phyloP scores from a whole-genome alignment of 2,888 invertebrate species.

The Pollenia labialis region DNA sequence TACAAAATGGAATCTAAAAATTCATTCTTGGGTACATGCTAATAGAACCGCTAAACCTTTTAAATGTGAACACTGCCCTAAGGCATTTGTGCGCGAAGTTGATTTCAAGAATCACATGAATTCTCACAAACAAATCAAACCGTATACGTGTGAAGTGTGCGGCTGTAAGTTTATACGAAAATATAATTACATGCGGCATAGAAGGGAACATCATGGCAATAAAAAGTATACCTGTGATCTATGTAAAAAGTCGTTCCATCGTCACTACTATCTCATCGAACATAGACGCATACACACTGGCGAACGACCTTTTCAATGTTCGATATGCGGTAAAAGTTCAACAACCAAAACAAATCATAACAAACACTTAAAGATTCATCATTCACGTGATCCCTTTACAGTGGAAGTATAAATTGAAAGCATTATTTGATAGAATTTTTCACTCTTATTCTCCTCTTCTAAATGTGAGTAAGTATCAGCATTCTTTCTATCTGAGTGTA shows the following conservation, averaged over 20 bases:
- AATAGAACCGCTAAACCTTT: slow-evolving; percentile 92
- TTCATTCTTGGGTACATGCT: slow-evolving; percentile 95
- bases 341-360: slow-evolving; percentile 96
- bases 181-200: slow-evolving; percentile 94
- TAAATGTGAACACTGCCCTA: slow-evolving; percentile 93
- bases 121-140: slow-evolving; percentile 92
- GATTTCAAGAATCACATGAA: slow-evolving; percentile 94
- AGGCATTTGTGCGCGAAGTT: slow-evolving; percentile 92
- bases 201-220: slow-evolving; percentile 92
- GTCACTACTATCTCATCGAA: slow-evolving; percentile 94
- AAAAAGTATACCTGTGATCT: slow-evolving; percentile 90
- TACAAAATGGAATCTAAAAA: slow-evolving; percentile 95
- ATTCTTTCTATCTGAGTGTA: slow-evolving; percentile 37
- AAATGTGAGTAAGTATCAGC: slow-evolving; percentile 50
- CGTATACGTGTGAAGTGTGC: slow-evolving; percentile 94
- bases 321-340: slow-evolving; percentile 94
- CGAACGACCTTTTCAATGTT: slow-evolving; percentile 90
- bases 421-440: slow-evolving; percentile 17
- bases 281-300: slow-evolving; percentile 95
- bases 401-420: slow-evolving; percentile 86
- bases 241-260: slow-evolving; percentile 93
- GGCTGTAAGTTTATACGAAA: slow-evolving; percentile 95
- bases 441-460: background rate
- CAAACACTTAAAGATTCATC: slow-evolving; percentile 95
- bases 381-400: slow-evolving; percentile 93